Evolutionary conservation across 64 coral and sea anemone genomes (phyloP).

Genomic region (Trachythela sp.): DNA sequence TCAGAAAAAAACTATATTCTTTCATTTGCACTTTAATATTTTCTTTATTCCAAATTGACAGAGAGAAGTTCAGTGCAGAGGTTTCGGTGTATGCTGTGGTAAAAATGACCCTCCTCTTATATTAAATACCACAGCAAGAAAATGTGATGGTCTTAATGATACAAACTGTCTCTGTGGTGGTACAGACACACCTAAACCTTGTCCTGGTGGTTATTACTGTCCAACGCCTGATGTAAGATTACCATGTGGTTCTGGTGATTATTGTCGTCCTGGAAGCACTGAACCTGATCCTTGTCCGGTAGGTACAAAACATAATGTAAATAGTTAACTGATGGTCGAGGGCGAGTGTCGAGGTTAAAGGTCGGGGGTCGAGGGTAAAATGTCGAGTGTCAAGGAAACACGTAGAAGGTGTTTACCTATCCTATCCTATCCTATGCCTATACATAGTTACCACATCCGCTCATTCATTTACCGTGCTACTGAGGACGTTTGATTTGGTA

Average conservation of each 20-base stretch:
- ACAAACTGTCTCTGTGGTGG: not conserved
- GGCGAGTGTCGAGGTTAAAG: no score
- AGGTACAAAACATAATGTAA: not conserved
- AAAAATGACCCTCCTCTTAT: not conserved
- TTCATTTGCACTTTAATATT: not conserved
- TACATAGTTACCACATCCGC: no score
- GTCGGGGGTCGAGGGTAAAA: no score
- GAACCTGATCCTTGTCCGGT: conserved; percentile 19
- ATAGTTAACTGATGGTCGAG: no score
- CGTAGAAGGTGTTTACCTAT: no score
- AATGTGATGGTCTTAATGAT: not conserved
- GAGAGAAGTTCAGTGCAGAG: not conserved
- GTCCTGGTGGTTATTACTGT: conserved; percentile 7
- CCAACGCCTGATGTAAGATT: not conserved
- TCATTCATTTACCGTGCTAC: no score
- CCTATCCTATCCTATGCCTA: no score
- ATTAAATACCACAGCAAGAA: not conserved
- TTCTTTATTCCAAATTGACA: not conserved
- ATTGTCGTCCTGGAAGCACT: not conserved
- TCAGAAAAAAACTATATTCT: not conserved
- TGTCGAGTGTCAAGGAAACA: no score
- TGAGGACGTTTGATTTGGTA: no score
- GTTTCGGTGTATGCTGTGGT: not conserved
- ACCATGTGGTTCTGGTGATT: not conserved
- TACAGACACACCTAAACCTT: not conserved